A percentile compares a stretch with the other conserved stretches of the same genome.
These are phyloP conservation scores for Aulostomus chinensis DNA, from an alignment of 2,797 vertebrate species.

Conservation along the genomic window DNA sequence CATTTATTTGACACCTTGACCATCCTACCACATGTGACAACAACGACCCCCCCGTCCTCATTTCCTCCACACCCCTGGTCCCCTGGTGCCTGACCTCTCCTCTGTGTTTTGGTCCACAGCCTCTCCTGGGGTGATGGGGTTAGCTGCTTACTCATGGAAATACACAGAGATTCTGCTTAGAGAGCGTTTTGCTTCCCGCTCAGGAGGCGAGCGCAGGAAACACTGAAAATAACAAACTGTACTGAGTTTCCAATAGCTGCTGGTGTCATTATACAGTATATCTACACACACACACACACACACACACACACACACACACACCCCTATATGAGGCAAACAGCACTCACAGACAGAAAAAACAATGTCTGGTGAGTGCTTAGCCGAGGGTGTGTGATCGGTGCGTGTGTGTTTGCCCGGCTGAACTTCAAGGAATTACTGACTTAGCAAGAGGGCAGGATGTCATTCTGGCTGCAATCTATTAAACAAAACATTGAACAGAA, in stretches of 20 bases:
- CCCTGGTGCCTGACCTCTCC: constrained; percentile 41
- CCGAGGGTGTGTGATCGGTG: background rate
- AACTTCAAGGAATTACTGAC: constrained; percentile 41
- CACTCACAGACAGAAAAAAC: background rate
- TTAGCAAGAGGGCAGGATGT: constrained; percentile 31
- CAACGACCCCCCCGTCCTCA: constrained; percentile 5
- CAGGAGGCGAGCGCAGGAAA: constrained; percentile 71
- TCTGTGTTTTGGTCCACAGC: constrained; percentile 54
- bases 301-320: constrained; percentile 4
- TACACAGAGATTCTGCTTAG: constrained; percentile 74
- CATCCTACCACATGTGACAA: constrained; percentile 5
- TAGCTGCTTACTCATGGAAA: constrained; percentile 82
- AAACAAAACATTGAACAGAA: constrained; percentile 42
- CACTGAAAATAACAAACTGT: constrained; percentile 73
- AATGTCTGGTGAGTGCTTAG: background rate
- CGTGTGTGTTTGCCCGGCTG: constrained; percentile 13
- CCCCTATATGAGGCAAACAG: background rate
- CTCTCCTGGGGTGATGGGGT: constrained; percentile 63
- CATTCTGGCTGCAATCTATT: constrained; percentile 10
- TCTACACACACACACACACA: background rate
- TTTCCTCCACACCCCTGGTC: constrained; percentile 11
- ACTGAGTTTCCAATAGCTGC: constrained; percentile 29
- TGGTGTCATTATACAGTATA: too few relatives aligned
- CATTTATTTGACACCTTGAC: too few relatives aligned
- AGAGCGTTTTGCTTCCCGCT: constrained; percentile 75